Conservation (phyloP, 2,797 vertebrate species). For the Masticophis lateralis region DNA sequence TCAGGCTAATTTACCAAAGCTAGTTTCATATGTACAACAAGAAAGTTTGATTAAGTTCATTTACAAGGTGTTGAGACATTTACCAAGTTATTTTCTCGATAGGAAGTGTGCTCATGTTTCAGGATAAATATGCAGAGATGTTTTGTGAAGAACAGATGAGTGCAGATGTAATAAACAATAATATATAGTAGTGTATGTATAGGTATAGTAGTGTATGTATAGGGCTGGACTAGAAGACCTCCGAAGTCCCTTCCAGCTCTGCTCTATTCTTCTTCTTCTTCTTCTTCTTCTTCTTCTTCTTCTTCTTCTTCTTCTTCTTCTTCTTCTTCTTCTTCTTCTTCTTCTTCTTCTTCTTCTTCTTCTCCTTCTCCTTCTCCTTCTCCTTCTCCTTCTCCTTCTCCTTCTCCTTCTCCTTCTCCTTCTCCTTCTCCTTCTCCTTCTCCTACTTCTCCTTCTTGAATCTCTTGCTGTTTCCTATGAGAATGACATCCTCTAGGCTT, state of each 20-base stretch:
- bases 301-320: too few species aligned
- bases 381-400: not conserved
- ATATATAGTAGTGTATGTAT: not conserved
- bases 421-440: too few species aligned
- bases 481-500: conserved; percentile 39
- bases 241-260: too few species aligned
- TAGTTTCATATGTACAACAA: not conserved
- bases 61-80: not conserved
- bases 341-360: rapidly evolving
- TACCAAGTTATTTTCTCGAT: not conserved
- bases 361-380: too few species aligned
- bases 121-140: not conserved
- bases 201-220: too few species aligned
- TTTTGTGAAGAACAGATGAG: not conserved
- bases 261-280: too few species aligned
- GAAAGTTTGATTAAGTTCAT: not conserved
- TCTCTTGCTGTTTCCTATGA: not conserved
- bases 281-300: too few species aligned
- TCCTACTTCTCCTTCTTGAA: not conserved
- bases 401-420: too few species aligned
- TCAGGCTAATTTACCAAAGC: not conserved
- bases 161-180: not conserved
- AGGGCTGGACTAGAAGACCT: too few species aligned
- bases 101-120: not conserved
- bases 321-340: rapidly evolving